Conservation (phyloP, 2,797 vertebrate species). For the Chrysocyon brachyurus region DNA sequence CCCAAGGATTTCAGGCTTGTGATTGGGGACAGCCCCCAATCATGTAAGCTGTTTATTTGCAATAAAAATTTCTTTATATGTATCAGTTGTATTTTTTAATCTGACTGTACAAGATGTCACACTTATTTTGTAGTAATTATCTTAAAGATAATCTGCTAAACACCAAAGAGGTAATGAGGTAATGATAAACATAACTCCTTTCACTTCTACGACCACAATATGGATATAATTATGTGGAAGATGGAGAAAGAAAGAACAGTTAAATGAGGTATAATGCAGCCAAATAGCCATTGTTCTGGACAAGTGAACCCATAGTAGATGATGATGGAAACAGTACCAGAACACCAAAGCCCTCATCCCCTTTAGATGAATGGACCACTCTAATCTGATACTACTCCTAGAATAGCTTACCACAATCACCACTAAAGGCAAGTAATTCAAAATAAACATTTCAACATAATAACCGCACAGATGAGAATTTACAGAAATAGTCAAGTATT, state of each 20-base stretch:
- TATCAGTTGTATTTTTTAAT: not conserved
- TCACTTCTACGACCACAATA: not conserved
- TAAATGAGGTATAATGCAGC: not conserved
- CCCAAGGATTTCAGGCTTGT: not conserved
- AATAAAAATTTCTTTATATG: not conserved
- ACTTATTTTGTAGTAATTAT: not conserved
- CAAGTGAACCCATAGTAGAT: not conserved
- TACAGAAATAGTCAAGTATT: not conserved
- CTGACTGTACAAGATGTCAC: not conserved
- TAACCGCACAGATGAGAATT: not conserved
- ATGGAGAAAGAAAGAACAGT: not conserved
- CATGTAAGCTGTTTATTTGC: not conserved
- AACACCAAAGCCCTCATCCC: not conserved
- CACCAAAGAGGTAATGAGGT: not conserved
- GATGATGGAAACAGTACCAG: not conserved
- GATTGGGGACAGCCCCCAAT: not conserved
- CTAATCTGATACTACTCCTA: not conserved
- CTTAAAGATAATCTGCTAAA: constrained; percentile 12
- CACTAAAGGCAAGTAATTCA: not conserved
- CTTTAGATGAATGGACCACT: not conserved
- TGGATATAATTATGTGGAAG: not conserved
- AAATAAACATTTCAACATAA: not conserved
- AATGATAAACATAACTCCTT: not conserved
- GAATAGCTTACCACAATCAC: not conserved
- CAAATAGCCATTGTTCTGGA: not conserved